Conservation (phyloP, 2,797 vertebrate species). For the Crocodylus rhombifer region DNA sequence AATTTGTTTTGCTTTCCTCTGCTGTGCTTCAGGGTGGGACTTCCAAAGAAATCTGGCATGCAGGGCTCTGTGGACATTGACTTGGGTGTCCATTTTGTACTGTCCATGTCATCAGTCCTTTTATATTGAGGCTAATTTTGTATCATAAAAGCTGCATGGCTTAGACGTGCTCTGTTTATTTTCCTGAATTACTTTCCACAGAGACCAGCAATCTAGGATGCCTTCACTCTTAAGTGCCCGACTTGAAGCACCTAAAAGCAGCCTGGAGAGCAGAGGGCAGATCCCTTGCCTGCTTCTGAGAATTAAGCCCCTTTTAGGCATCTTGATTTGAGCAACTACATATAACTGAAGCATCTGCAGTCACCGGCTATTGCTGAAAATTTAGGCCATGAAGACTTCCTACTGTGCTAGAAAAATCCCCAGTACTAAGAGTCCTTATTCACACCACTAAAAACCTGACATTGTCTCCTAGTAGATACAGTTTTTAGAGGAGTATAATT, state of each 20-base stretch:
- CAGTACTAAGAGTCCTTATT: neutral
- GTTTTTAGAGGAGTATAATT: neutral
- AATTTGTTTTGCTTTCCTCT: neutral
- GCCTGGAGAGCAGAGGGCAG: neutral
- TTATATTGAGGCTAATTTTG: neutral
- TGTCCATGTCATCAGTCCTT: neutral
- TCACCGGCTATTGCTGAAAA: neutral
- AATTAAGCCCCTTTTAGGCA: neutral
- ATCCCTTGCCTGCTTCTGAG: neutral
- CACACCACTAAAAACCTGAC: neutral
- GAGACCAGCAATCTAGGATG: neutral
- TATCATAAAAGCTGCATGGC: neutral
- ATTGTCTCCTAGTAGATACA: neutral
- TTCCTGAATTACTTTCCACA: neutral
- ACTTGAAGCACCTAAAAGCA: fast-evolving
- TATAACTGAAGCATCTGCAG: neutral
- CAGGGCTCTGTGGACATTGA: neutral
- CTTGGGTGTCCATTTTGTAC: fast-evolving
- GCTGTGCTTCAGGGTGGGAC: neutral
- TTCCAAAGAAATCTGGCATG: neutral
- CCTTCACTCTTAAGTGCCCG: neutral
- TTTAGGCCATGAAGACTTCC: neutral
- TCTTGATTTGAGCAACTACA: neutral
- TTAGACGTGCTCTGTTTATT: neutral
- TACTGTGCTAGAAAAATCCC: neutral